Conservation (phyloP, 2,113 vertebrate species). For the Blennius ocellaris region DNA sequence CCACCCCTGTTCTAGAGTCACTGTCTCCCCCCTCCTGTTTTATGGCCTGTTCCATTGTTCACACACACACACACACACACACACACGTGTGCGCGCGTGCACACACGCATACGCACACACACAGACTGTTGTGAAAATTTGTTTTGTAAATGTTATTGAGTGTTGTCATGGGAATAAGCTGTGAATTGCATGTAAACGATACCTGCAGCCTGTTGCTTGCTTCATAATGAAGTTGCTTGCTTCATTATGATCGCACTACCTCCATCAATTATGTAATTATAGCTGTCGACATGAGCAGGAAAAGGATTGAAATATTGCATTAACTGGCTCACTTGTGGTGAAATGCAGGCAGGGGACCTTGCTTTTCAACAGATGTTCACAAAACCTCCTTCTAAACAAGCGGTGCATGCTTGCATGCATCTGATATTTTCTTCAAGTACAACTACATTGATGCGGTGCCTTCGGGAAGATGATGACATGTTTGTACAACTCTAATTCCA, state of each 20-base stretch:
- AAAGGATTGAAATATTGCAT: constrained; percentile 38
- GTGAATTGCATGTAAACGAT: constrained; percentile 43
- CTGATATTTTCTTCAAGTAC: not conserved
- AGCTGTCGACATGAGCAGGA: constrained; percentile 32
- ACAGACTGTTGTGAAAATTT: not conserved
- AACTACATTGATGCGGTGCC: constrained; percentile 1
- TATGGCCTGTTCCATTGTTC: no score
- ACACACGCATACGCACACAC: not conserved
- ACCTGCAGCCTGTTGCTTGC: constrained; percentile 34
- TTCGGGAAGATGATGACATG: not conserved
- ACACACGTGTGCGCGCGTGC: no score
- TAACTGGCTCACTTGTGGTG: constrained; percentile 43
- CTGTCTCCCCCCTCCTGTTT: no score
- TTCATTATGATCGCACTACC: constrained; percentile 32
- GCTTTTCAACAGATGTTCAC: not conserved
- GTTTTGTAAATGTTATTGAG: constrained; percentile 30
- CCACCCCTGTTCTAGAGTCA: no score
- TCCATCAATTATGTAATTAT: constrained; percentile 51
- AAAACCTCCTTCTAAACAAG: not conserved
- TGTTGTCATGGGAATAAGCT: constrained; percentile 36
- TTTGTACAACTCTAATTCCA: not conserved
- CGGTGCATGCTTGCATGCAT: not conserved
- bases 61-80: no score
- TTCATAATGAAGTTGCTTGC: no score
- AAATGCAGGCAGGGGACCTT: not conserved